These are phyloP conservation scores for Capricornis sumatraensis DNA, from an alignment of 2,113 vertebrate genomes.

Conservation along the genomic window DNA sequence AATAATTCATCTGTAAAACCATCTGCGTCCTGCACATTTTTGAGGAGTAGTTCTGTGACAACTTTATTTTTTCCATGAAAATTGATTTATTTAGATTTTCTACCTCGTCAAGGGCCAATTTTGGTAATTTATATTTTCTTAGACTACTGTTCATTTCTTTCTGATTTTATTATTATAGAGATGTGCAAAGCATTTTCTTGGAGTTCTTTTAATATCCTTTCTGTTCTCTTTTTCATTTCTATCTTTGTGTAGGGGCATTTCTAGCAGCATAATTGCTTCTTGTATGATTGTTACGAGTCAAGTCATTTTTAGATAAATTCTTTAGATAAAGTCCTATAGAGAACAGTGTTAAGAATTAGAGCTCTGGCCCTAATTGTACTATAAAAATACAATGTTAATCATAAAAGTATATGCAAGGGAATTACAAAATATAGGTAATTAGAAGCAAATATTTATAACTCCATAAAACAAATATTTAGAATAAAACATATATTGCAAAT, in stretches of 20 bases:
- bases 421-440: slow-evolving; percentile 1
- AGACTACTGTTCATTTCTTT: slow-evolving; percentile 60
- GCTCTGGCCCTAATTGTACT: not conserved
- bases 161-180: slow-evolving; percentile 58
- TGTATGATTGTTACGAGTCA: not conserved
- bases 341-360: not conserved
- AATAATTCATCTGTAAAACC: slow-evolving; percentile 71
- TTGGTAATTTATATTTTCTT: slow-evolving; percentile 63
- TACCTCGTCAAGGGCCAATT: slow-evolving; percentile 64
- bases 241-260: slow-evolving; percentile 23
- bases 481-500: slow-evolving; percentile 3
- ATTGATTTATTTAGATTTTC: slow-evolving; percentile 70
- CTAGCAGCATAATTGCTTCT: slow-evolving; percentile 42
- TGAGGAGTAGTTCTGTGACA: slow-evolving; percentile 62
- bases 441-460: slow-evolving; percentile 29
- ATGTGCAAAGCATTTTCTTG: slow-evolving; percentile 53
- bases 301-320: slow-evolving; percentile 15
- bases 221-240: slow-evolving; percentile 49
- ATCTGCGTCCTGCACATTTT: slow-evolving; percentile 69
- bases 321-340: not conserved
- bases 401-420: slow-evolving; percentile 14
- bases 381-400: not conserved
- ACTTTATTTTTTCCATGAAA: slow-evolving; percentile 65
- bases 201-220: slow-evolving; percentile 57
- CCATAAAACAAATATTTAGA: slow-evolving; percentile 1